Conservation (phyloP, 2,888 invertebrate genomes). For the Caenorhabditis wallacei region DNA sequence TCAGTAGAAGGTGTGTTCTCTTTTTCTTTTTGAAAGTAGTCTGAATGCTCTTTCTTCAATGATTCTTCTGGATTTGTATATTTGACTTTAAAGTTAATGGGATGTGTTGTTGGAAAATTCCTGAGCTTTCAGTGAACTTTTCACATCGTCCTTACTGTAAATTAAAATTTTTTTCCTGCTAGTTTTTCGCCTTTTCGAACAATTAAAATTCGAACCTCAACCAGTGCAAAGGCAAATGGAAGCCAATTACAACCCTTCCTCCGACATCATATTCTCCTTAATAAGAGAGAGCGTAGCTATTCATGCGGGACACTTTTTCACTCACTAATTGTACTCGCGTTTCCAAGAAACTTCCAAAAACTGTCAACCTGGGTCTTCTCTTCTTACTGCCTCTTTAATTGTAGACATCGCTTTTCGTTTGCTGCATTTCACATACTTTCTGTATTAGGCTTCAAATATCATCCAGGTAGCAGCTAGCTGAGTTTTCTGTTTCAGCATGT, state of each 20-base stretch:
- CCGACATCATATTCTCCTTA: slow-evolving; percentile 23
- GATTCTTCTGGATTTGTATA: neutral
- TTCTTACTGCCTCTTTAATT: neutral
- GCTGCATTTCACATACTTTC: no score
- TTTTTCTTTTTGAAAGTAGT: neutral
- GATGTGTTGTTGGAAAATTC: no score
- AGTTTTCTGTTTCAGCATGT: no score
- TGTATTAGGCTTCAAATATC: no score
- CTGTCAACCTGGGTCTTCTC: slow-evolving; percentile 10
- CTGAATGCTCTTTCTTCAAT: slow-evolving; percentile 17
- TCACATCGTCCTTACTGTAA: no score
- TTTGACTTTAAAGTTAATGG: no score
- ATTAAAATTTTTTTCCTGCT: neutral
- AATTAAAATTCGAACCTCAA: slow-evolving; percentile 39
- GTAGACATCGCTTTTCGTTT: slow-evolving; percentile 4
- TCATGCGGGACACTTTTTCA: slow-evolving; percentile 11
- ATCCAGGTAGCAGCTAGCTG: no score
- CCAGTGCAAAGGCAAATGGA: slow-evolving; percentile 29
- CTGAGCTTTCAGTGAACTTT: no score
- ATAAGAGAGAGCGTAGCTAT: slow-evolving; percentile 56
- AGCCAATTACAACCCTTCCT: slow-evolving; percentile 48
- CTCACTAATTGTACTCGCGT: slow-evolving; percentile 40
- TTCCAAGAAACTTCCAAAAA: slow-evolving; percentile 49
- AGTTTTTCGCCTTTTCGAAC: neutral
- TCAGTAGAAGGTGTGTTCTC: slow-evolving; percentile 76